Evolutionary conservation across 2,113 vertebrate species (phyloP).

Genomic region (Riparia riparia): DNA sequence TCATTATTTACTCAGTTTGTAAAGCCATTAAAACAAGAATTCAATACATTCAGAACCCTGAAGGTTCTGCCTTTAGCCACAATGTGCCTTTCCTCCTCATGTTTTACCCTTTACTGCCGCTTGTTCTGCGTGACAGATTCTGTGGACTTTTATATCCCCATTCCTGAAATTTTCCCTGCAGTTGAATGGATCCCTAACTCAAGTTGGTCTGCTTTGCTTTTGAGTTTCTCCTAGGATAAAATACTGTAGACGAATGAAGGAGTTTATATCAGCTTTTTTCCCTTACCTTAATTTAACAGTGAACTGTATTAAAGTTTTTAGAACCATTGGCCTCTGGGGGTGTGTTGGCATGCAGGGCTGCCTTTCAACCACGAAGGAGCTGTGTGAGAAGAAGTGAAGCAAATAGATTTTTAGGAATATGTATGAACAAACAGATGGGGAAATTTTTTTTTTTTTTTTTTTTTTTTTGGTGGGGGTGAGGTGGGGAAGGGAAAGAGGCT

Average conservation of each 20-base stretch:
- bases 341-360: constrained; percentile 98
- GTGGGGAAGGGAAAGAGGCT: not conserved
- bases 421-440: not conserved
- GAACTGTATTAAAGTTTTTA: constrained; percentile 96
- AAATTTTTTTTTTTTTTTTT: not conserved
- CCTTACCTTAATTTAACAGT: constrained; percentile 95
- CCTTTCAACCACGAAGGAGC: constrained; percentile 95
- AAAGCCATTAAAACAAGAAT: not conserved
- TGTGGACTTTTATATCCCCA: not conserved
- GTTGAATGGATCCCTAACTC: not conserved
- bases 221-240: not conserved
- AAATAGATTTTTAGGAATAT: not conserved
- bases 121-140: not conserved
- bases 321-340: constrained; percentile 93
- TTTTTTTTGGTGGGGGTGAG: rapidly evolving
- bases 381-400: constrained; percentile 61
- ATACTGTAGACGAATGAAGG: not conserved
- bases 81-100: not conserved
- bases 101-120: not conserved
- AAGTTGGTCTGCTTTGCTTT: not conserved
- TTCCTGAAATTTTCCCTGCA: not conserved
- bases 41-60: not conserved
- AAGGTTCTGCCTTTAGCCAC: not conserved
- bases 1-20: not conserved
- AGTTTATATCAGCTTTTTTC: not conserved